A percentile compares a stretch with the other conserved stretches of the same genome.
Evolutionary conservation across 2,113 vertebrate genomes (phyloP).

Genomic region (Dascyllus trimaculatus): DNA sequence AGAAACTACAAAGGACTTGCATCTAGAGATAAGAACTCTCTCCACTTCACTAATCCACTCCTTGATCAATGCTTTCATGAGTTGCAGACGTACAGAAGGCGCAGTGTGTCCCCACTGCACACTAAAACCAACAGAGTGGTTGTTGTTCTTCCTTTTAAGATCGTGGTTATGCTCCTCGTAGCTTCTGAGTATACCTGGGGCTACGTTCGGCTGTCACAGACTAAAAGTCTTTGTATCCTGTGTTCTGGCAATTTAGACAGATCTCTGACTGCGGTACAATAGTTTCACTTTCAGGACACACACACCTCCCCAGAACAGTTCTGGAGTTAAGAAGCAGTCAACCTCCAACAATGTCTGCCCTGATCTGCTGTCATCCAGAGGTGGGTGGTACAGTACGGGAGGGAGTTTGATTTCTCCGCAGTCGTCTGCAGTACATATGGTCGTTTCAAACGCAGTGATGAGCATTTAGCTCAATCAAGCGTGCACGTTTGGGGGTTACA

Average conservation of each 20-base stretch:
- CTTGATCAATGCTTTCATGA: background rate
- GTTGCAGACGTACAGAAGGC: background rate
- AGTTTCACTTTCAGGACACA: conserved; percentile 17
- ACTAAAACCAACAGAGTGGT: background rate
- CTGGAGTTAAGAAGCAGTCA: conserved; percentile 42
- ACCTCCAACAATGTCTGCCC: conserved; percentile 16
- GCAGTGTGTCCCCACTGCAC: background rate
- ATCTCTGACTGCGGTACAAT: conserved; percentile 17
- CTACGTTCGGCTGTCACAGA: conserved; percentile 31
- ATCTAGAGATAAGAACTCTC: background rate
- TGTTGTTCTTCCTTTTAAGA: conserved; percentile 4
- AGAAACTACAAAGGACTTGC: background rate
- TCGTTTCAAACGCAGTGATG: conserved; percentile 8
- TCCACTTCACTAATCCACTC: background rate
- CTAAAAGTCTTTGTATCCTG: conserved; percentile 2
- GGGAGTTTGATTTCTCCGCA: conserved; percentile 8
- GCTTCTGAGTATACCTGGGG: conserved; percentile 7
- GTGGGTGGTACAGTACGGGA: conserved; percentile 19
- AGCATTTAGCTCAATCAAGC: conserved; percentile 42
- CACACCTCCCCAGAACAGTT: conserved; percentile 25
- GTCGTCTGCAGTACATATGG: conserved; percentile 10
- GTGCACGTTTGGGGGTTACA: conserved; percentile 21
- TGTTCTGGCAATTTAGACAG: conserved; percentile 30
- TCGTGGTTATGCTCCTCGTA: background rate
- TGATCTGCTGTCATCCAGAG: conserved; percentile 28